Base-by-base conservation (phyloP, 2,888 invertebrate species). In the Ptychoptera albimana region DNA sequence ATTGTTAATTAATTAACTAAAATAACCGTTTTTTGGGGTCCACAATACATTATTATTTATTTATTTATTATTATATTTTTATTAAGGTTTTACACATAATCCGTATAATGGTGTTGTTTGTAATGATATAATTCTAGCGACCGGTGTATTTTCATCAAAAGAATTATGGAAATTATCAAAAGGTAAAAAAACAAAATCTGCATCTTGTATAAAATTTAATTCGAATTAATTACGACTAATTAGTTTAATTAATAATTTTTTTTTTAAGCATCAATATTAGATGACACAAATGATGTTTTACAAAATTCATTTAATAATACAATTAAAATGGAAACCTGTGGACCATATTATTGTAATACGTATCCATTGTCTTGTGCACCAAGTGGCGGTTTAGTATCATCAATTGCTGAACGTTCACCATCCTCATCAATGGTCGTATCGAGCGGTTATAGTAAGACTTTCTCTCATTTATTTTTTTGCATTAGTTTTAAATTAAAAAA, bases 111-210 rank as follows among this genome's bases (percentile, higher is more conserved):
- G 92, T 67, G 92, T 94, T 68, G 86, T 93, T 70, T 92, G 92
- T 79, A 93, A 93, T 77, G 93, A 96, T 77, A 94, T 94, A 70
- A 96, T 97, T 73, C 81, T 93, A 79, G 96, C 97, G 64, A 97
- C 96, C 61, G 97, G 97, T 67, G 97, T 97, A 69, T 98, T 97
- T 81, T 93, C 94, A 60, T 96, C 97, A 62, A 91, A 89, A 77
- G 97, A 98, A 77, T 81, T 98, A 69, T 92, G 94, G 86, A 87
- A 89, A 74, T 80, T 97, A 67, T 96, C 96, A 60, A 92, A 91
- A 87, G 84, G 91, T 91, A 57, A 50, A 31, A 29, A 12, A 31
- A 11, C n/a, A 42, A 34, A 9, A 42, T 15, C n/a, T n/a, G n/a
- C n/a, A n/a, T n/a, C n/a, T n/a, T n/a, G n/a, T n/a, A 42, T 15